Base-by-base conservation (phyloP, 2,797 vertebrate genomes). In the Balearica regulorum region DNA sequence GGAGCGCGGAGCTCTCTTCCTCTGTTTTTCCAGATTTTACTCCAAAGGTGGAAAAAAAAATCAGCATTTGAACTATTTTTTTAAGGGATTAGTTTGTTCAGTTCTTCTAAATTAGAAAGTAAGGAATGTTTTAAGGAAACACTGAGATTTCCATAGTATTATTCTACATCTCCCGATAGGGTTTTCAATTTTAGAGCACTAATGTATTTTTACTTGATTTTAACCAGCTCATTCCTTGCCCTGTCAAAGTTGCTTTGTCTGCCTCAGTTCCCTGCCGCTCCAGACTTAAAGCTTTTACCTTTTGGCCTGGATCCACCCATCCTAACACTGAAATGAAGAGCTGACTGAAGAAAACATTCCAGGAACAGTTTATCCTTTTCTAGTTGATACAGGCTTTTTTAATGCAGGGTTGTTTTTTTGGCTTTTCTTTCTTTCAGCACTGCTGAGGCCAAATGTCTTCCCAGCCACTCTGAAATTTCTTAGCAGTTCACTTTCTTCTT, bases 11-110 rank as follows among this genome's bases (percentile, higher is more conserved):
- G 29, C 33, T 78, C 25, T 66, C 31, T 88, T 92, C 58, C 69
- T 89, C 57, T 85, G 2, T 73, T 96, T 96, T 95, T 93, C 71
- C 86, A 83, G 64, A 64, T 83, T 94, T 90, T 76, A 83, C 75
- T 95, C 75, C 75, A 81, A 87, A 94, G 55, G 77, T 83, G 43
- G 61, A 29, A 85, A 78, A 76, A 72, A 94, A 82, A 61, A 11
- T 10, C 21, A 70, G 37, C 29, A 33, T 91, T 89, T 95, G 71
- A 93, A 58, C 51, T 54, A 17, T 25, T 70, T 84, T 87, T 83
- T 89, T 10, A 60, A 70, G 21, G 31, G 15, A 70, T 95, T 89
- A 46, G 11, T 87, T 92, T 68, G 16, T 90, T 96, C 64, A 35
- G 49, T 72, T 33, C 68, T 82, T 90, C 29, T 71, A 69, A 80